Percentiles rank a stretch among this genome's conserved stretches.
Conservation (phyloP, 2,797 vertebrate species). For the Anguilla megastoma region DNA sequence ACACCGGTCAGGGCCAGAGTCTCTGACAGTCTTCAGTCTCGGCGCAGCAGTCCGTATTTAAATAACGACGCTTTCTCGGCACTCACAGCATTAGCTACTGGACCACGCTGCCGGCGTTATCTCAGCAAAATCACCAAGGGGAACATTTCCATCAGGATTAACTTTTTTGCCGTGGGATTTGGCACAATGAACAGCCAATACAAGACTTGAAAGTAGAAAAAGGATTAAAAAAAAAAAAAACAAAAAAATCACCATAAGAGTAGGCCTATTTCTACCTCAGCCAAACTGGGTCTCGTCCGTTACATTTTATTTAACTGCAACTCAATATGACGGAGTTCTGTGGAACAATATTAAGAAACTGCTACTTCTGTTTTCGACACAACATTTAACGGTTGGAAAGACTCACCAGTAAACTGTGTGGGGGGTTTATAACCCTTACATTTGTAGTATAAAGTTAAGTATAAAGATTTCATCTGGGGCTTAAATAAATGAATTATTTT, state of each 20-base stretch:
- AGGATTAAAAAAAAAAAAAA: neutral
- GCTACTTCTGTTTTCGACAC: neutral
- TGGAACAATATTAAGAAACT: neutral
- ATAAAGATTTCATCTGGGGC: constrained; percentile 1
- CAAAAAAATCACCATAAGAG: constrained; percentile 41
- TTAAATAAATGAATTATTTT: neutral
- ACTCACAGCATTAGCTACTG: neutral
- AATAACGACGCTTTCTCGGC: neutral
- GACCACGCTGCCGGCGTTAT: neutral
- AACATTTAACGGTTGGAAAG: neutral
- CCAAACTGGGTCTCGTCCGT: neutral
- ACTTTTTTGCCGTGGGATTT: constrained; percentile 39
- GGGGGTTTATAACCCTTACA: neutral
- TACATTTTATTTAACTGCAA: neutral
- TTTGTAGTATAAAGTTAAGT: neutral
- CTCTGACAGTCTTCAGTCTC: neutral
- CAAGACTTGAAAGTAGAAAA: neutral
- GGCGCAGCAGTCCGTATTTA: neutral
- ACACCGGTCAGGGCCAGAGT: constrained; percentile 32
- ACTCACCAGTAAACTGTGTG: neutral
- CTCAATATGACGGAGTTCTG: neutral
- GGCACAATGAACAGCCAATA: constrained; percentile 38
- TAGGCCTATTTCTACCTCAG: constrained; percentile 38
- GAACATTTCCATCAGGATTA: neutral
- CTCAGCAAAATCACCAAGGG: neutral